phyloP scores from a whole-genome alignment of 2,888 invertebrate genomes.

The Pasiphila rectangulata region DNA sequence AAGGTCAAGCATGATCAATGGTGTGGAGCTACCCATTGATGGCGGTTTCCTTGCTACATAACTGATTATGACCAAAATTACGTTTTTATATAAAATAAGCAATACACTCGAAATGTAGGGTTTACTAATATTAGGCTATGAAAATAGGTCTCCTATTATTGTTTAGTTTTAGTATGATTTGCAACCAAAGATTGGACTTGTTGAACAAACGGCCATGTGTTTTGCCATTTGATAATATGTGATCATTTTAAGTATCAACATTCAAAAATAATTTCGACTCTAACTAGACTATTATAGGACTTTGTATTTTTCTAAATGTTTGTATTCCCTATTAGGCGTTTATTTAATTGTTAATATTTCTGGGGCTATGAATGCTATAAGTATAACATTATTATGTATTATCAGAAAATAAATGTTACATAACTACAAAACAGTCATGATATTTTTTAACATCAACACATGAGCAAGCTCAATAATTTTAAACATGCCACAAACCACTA shows the following conservation, averaged over 20 bases:
- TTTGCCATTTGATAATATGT: conserved; percentile 19
- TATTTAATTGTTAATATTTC: neutral
- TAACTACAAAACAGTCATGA: neutral
- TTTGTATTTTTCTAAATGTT: conserved; percentile 5
- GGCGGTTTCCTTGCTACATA: conserved; percentile 86
- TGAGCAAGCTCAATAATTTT: too few relatives aligned
- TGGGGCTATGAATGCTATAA: conserved; percentile 8
- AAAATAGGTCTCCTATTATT: too few relatives aligned
- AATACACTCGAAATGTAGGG: conserved; percentile 21
- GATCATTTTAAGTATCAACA: neutral
- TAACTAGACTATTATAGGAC: neutral
- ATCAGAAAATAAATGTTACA: conserved; percentile 2
- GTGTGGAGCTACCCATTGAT: conserved; percentile 88
- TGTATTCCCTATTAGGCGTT: conserved; percentile 3
- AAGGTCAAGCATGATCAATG: conserved; percentile 90
- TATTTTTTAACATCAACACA: too few relatives aligned
- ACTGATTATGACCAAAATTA: conserved; percentile 24
- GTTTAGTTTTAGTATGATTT: too few relatives aligned
- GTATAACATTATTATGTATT: conserved; percentile 1
- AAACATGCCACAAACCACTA: too few relatives aligned
- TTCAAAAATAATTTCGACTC: neutral
- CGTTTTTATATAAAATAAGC: neutral
- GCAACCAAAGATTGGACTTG: conserved; percentile 21
- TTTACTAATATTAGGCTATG: conserved; percentile 9
- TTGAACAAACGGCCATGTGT: conserved; percentile 11